These are phyloP conservation scores for Agrotis puta DNA, from an alignment of 2,888 invertebrate genomes.

Conservation along the genomic window DNA sequence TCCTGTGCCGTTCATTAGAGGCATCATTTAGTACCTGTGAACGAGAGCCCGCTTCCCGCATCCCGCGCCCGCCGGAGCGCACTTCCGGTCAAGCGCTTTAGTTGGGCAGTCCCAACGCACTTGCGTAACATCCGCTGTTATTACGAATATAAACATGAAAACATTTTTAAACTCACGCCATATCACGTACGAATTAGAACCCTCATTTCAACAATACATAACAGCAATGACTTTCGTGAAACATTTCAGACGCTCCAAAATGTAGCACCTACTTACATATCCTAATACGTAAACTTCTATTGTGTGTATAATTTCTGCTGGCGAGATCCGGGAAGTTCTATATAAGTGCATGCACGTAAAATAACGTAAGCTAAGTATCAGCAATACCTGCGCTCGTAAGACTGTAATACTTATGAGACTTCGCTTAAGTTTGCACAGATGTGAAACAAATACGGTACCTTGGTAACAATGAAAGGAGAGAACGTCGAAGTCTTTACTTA, in stretches of 20 bases:
- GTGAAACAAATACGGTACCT: conserved; percentile 41
- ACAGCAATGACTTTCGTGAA: conserved; percentile 26
- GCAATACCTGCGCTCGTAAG: conserved; percentile 20
- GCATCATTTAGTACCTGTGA: conserved; percentile 72
- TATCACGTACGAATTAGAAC: conserved; percentile 26
- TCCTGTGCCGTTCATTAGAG: conserved; percentile 77
- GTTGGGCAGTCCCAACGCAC: conserved; percentile 75
- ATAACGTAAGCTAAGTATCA: conserved; percentile 56
- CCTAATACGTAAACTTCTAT: conserved; percentile 50
- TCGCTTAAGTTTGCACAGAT: conserved; percentile 62
- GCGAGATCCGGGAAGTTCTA: conserved; percentile 57
- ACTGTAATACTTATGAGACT: conserved; percentile 26
- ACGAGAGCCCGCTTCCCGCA: conserved; percentile 47
- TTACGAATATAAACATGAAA: conserved; percentile 74
- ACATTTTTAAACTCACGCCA: conserved; percentile 58
- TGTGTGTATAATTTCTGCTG: conserved; percentile 32
- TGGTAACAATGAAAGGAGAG: conserved; percentile 33
- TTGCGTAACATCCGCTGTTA: conserved; percentile 85
- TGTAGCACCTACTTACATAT: conserved; percentile 30
- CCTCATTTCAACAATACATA: conserved; percentile 32
- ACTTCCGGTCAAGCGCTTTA: conserved; percentile 84
- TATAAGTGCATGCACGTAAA: conserved; percentile 59
- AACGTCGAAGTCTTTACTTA: conserved; percentile 26
- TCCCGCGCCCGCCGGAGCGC: conserved; percentile 64
- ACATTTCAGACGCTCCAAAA: conserved; percentile 25